These are phyloP conservation scores for Eristalinus aeneus DNA, from an alignment of 2,888 invertebrate genomes.

Conservation along the genomic window DNA sequence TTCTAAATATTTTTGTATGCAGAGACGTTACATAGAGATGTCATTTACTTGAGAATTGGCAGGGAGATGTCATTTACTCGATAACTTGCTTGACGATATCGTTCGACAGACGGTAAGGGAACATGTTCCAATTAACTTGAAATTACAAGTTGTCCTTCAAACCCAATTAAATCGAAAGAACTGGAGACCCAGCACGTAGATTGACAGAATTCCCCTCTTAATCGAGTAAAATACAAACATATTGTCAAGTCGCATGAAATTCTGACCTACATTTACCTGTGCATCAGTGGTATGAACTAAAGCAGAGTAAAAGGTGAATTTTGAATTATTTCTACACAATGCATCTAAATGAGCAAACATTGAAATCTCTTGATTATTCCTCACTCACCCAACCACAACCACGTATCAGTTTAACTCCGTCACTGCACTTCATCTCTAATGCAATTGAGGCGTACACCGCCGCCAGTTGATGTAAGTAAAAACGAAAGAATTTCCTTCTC, in stretches of 20 bases:
- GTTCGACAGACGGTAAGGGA: background rate
- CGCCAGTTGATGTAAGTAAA: background rate
- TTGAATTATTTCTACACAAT: background rate
- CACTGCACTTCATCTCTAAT: background rate
- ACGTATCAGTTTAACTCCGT: background rate
- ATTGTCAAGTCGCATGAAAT: too few relatives aligned
- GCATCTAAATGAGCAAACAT: background rate
- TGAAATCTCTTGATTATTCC: background rate
- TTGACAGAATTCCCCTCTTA: too few relatives aligned
- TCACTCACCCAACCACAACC: constrained; percentile 6
- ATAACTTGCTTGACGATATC: background rate
- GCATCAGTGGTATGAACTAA: background rate
- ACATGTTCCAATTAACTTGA: too few relatives aligned
- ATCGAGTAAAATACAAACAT: too few relatives aligned
- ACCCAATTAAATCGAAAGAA: too few relatives aligned
- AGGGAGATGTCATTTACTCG: background rate
- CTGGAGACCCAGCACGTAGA: too few relatives aligned
- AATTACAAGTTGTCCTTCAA: too few relatives aligned
- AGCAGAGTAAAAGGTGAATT: background rate
- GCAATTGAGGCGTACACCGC: constrained; percentile 10
- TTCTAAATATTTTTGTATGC: background rate
- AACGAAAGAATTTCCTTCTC: constrained; percentile 37
- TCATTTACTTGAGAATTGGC: background rate
- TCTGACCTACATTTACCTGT: background rate
- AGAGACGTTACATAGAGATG: too few relatives aligned